Conservation (phyloP, 2,113 vertebrate species). For the Dicerorhinus sumatrensis region DNA sequence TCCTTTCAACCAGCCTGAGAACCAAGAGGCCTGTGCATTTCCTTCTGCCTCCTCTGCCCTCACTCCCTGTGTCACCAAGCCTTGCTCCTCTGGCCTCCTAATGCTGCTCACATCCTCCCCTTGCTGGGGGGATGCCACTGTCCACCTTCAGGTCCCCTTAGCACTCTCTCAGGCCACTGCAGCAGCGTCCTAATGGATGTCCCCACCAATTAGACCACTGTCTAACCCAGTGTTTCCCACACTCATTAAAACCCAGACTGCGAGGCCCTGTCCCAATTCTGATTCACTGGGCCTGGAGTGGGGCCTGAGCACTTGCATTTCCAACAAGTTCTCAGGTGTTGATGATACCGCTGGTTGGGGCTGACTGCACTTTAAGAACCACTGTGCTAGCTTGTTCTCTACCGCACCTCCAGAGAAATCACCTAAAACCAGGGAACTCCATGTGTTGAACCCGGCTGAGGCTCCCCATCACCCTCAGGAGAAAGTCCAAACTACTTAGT, state of each 20-base stretch:
- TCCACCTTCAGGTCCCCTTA: not conserved
- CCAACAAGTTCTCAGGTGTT: not conserved
- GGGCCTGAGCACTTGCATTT: not conserved
- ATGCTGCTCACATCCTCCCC: no score
- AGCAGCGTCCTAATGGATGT: not conserved
- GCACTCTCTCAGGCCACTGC: not conserved
- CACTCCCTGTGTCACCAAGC: fast-evolving
- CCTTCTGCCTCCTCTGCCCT: not conserved
- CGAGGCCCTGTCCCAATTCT: not conserved
- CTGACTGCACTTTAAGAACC: not conserved
- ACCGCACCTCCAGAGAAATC: not conserved
- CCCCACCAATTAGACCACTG: not conserved
- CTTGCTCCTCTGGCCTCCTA: not conserved
- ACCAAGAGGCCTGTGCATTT: not conserved
- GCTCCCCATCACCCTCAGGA: not conserved
- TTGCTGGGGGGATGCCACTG: fast-evolving
- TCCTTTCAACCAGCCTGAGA: not conserved
- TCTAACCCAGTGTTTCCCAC: not conserved
- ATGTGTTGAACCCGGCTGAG: fast-evolving
- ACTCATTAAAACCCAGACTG: fast-evolving
- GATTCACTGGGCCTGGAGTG: not conserved
- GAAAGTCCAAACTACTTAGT: not conserved
- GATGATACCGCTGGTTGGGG: not conserved
- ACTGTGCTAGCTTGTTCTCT: not conserved
- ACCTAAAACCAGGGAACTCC: not conserved